Evolutionary conservation across 2,797 vertebrate genomes (phyloP).

Genomic region (Sciurus vulgaris): DNA sequence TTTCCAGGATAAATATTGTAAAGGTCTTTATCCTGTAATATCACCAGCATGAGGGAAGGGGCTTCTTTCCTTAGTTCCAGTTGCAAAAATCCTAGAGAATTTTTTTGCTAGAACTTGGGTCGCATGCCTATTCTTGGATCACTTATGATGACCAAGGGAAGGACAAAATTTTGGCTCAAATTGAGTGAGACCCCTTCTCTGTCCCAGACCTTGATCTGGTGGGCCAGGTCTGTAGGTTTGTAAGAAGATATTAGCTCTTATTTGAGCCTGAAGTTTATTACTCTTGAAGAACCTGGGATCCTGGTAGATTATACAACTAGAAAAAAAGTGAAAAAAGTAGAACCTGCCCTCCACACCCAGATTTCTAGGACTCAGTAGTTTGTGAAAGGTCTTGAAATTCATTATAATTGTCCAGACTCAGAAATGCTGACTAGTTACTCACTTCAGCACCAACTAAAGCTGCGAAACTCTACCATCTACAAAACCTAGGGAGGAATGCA

Average conservation of each 20-base stretch:
- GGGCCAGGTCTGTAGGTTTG: not conserved
- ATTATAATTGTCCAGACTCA: not conserved
- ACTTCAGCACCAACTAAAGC: too few species aligned
- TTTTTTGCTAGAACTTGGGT: not conserved
- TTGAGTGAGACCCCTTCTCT: not conserved
- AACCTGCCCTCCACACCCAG: rapidly evolving
- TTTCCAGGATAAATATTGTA: not conserved
- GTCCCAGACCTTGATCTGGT: not conserved
- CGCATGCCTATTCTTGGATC: not conserved
- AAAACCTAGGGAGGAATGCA: rapidly evolving
- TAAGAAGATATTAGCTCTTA: not conserved
- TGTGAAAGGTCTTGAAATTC: not conserved
- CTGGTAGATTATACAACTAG: not conserved
- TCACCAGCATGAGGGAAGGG: not conserved
- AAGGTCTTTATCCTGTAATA: not conserved
- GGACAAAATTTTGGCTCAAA: not conserved
- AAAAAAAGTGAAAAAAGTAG: not conserved
- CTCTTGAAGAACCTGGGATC: not conserved
- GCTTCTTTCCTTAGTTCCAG: not conserved
- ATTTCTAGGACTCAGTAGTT: not conserved
- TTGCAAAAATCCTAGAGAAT: not conserved
- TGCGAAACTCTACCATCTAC: too few species aligned
- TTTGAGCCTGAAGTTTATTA: not conserved
- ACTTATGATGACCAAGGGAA: not conserved
- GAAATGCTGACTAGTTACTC: not conserved